Evolutionary conservation across 2,113 vertebrate genomes (phyloP), one percentile per base, ranked within the genome.

Genomic region (Oxygymnocypris stewartii): DNA sequence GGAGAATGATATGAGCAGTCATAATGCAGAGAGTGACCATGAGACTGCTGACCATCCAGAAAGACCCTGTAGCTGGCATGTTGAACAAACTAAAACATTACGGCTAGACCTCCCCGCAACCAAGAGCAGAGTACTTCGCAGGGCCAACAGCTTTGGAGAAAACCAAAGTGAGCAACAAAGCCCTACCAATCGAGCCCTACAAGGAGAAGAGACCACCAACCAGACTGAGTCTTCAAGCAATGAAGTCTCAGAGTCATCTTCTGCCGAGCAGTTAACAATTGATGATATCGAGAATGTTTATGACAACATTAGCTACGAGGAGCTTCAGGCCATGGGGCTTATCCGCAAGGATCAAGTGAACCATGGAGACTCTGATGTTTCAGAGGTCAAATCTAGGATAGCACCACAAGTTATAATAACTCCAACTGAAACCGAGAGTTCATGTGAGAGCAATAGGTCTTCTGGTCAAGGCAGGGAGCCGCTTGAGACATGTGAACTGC

Each of bases 271-370:
- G 91, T 85, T 99, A 86, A 97, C 96, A 0, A 85, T 97, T 0
- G 97, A 98, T 31, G 97, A 98, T n/a, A 94, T 98, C 61, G 96
- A 99, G 87, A 97, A 98, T 12, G 96, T 99, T 73, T 99, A 99
- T 87, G 98, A 99, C 87, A 99, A 99, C 86, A 98, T 99, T 88
- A 99, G 97, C 92, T 98, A 96, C 0, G 97, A 99, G 89, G 98
- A 99, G 92, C 93, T 99, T n/a, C 98, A 98, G 90, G 94, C 94
- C 67, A 97, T 99, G 97, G 96, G 97, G 69, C 93, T 97, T 0
- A 92, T 96, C 77, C 94, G 94, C 86, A 95, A 95, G 54, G 96
- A 97, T 25, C 88, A 78, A 79, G 89, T 92, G 13, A 91, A 84
- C 8, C 76, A 7, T 37, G 84, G 87, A 35, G 89, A 92, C 11